phyloP scores from a whole-genome alignment of 1,140 invertebrate species.

The Dinoponera quadriceps region DNA sequence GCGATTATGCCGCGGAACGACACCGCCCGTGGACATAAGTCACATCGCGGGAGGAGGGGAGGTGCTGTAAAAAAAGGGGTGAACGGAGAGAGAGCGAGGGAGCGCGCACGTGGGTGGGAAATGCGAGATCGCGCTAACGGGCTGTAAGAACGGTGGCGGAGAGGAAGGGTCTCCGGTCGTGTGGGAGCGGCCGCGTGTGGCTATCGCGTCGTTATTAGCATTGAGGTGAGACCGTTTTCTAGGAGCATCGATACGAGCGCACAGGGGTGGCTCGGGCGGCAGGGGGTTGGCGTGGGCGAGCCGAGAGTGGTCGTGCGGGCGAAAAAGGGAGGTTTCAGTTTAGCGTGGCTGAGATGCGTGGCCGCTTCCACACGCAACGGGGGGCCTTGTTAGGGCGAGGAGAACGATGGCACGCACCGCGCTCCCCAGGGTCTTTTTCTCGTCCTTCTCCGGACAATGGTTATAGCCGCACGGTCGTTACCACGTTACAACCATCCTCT shows the following conservation, averaged over 20 bases:
- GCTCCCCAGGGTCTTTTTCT: conserved; percentile 65
- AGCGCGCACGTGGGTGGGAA: conserved; percentile 38
- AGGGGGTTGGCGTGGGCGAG: conserved; percentile 62
- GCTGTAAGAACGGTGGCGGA: conserved; percentile 60
- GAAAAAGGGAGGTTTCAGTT: conserved; percentile 65
- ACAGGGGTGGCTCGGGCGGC: conserved; percentile 35
- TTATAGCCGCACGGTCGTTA: conserved; percentile 71
- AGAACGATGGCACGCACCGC: conserved; percentile 68
- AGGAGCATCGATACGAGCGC: conserved; percentile 75
- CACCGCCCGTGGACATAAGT: conserved; percentile 71
- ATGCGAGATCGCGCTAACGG: conserved; percentile 2
- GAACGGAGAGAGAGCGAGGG: conserved; percentile 27
- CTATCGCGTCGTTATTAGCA: conserved; percentile 79
- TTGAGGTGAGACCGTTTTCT: conserved; percentile 74
- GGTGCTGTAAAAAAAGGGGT: conserved; percentile 64
- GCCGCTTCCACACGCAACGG: conserved; percentile 67
- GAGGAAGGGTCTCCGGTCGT: conserved; percentile 48
- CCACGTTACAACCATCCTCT: conserved; percentile 65
- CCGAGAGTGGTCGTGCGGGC: conserved; percentile 57
- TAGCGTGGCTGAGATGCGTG: conserved; percentile 72
- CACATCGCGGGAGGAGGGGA: conserved; percentile 61
- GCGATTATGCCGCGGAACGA: conserved; percentile 66
- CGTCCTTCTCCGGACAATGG: conserved; percentile 54
- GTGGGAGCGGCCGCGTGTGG: conserved; percentile 79
- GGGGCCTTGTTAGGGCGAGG: conserved; percentile 74